Conservation (phyloP, 35 echinoderm and acorn worm genomes). For the Amphiura filiformis region DNA sequence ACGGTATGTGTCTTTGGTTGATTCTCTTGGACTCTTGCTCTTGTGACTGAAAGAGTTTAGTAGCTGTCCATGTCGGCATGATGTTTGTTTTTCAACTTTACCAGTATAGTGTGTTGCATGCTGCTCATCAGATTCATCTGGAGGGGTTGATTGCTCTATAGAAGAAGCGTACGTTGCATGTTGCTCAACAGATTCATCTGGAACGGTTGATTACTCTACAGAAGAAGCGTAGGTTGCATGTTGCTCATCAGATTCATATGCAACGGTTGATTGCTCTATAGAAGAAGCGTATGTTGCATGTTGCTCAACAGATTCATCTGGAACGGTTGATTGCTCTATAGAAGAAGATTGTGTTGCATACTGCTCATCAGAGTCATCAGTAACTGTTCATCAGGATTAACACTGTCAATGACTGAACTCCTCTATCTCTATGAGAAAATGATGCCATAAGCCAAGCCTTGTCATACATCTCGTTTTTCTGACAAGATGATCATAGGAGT, state of each 20-base stretch:
- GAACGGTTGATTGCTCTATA: neutral
- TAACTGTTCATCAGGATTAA: neutral
- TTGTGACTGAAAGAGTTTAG: slow-evolving; percentile 5
- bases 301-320: neutral
- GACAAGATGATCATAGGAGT: neutral
- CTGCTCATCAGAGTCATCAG: neutral
- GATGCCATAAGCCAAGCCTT: neutral
- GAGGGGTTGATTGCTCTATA: no score
- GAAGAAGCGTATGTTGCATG: no score
- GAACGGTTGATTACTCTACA: neutral
- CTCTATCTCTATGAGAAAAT: neutral
- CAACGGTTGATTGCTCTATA: no score
- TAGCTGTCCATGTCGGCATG: slow-evolving; percentile 25
- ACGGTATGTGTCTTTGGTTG: no score
- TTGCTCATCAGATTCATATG: no score
- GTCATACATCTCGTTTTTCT: neutral
- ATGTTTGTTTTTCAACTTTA: neutral
- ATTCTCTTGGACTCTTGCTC: neutral
- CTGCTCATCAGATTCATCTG: no score
- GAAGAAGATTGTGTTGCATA: neutral
- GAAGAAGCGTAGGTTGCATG: no score
- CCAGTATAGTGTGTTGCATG: no score
- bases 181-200: neutral
- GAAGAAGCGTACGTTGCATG: neutral
- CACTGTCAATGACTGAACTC: no score